Evolutionary conservation across 2,113 vertebrate genomes (phyloP).

Genomic region (Delphinapterus leucas): DNA sequence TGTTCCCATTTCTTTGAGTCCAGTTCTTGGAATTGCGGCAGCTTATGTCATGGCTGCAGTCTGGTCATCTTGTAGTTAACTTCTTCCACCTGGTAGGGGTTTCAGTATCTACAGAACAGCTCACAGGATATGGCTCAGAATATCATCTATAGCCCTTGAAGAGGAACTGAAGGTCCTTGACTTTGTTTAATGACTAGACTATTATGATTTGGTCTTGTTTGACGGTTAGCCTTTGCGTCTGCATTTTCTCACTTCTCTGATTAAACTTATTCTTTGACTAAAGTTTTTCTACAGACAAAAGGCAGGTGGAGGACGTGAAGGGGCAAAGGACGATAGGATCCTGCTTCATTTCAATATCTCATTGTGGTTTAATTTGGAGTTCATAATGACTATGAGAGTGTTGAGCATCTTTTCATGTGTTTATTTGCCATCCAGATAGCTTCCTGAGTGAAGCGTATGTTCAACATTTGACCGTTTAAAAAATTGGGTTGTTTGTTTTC

Average conservation of each 20-base stretch:
- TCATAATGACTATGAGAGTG: background rate
- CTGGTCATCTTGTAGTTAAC: background rate
- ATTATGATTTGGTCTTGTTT: too few relatives aligned
- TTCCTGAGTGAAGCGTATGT: background rate
- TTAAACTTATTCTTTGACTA: too few relatives aligned
- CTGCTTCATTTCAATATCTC: background rate
- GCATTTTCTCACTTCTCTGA: too few relatives aligned
- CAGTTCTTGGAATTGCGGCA: background rate
- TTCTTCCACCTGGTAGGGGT: too few relatives aligned
- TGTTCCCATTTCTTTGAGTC: background rate
- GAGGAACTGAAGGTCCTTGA: too few relatives aligned
- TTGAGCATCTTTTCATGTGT: too few relatives aligned
- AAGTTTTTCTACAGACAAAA: background rate
- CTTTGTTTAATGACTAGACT: too few relatives aligned
- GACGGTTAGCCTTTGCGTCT: too few relatives aligned
- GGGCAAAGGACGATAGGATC: background rate
- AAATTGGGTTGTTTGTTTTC: background rate
- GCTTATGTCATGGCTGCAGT: background rate
- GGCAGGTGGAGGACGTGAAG: background rate
- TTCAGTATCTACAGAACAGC: too few relatives aligned
- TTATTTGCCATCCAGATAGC: background rate
- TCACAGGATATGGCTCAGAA: too few relatives aligned
- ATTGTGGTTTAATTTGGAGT: background rate
- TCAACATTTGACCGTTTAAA: background rate
- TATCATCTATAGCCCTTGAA: too few relatives aligned